Conservation (phyloP, 2,888 invertebrate genomes). For the Callimorpha dominula region DNA sequence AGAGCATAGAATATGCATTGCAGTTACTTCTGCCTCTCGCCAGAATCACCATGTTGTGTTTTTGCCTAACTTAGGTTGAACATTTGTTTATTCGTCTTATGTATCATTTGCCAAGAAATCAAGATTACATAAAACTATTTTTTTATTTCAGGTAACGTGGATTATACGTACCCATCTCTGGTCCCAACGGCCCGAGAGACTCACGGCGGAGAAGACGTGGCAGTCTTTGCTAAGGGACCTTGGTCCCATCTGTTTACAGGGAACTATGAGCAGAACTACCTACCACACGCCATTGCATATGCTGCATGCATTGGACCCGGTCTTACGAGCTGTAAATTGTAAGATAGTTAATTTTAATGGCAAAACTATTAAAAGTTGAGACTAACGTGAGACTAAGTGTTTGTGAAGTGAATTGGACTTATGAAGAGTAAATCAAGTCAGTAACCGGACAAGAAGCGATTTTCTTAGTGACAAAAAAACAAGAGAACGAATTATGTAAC, state of each 20-base stretch:
- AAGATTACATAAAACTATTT: neutral
- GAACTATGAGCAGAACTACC: constrained; percentile 91
- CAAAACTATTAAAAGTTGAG: neutral
- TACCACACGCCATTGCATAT: constrained; percentile 92
- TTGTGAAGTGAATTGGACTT: neutral
- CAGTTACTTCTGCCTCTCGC: no score
- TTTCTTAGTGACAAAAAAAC: neutral
- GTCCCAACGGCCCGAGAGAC: constrained; percentile 89
- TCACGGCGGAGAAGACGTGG: constrained; percentile 93
- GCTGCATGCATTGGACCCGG: constrained; percentile 91
- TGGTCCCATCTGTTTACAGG: constrained; percentile 94
- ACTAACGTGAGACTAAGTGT: neutral
- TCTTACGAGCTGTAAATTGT: constrained; percentile 73
- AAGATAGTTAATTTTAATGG: neutral
- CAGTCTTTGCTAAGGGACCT: constrained; percentile 91
- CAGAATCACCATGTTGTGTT: no score
- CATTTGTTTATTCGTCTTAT: neutral
- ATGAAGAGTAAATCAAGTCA: neutral
- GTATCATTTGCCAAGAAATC: no score
- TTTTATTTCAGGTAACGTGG: constrained; percentile 68
- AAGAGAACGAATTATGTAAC: neutral
- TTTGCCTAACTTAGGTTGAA: no score
- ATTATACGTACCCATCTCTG: constrained; percentile 87
- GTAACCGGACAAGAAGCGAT: neutral
- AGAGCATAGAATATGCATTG: no score